phyloP scores from a whole-genome alignment of 1,140 invertebrate species.

The Drosophila willistoni region DNA sequence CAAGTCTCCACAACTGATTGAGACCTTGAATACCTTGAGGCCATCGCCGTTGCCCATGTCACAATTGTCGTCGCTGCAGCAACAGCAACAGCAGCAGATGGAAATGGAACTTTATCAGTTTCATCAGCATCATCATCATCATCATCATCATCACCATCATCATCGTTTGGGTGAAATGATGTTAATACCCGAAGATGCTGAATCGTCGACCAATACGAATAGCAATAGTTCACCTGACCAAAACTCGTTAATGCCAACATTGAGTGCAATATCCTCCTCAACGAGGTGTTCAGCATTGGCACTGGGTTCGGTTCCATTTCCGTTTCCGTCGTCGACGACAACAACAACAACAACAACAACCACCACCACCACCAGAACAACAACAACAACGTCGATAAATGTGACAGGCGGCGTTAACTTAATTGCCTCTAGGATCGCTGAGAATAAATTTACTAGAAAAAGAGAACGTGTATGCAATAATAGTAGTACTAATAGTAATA shows the following conservation, averaged over 20 bases:
- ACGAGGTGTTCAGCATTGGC: not conserved
- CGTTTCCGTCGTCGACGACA: conserved; percentile 17
- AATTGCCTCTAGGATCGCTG: conserved; percentile 56
- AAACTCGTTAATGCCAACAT: conserved; percentile 13
- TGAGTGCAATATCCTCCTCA: conserved; percentile 17
- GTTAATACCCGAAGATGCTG: conserved; percentile 60
- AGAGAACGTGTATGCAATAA: conserved; percentile 83
- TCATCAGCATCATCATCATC: not conserved
- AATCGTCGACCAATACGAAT: conserved; percentile 47
- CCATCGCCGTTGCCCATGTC: conserved; percentile 43
- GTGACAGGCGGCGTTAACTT: conserved; percentile 23
- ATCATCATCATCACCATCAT: not conserved
- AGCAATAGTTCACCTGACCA: conserved; percentile 50
- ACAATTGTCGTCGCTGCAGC: conserved; percentile 17
- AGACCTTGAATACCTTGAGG: conserved; percentile 50
- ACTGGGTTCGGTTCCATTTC: conserved; percentile 7
- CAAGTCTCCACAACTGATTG: conserved; percentile 44
- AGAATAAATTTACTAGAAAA: conserved; percentile 82
- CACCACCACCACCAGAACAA: conserved; percentile 14
- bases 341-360: conserved; percentile 29
- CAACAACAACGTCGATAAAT: conserved; percentile 36
- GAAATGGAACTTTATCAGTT: too few species aligned
- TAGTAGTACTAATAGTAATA: conserved; percentile 74
- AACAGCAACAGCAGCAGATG: not conserved
- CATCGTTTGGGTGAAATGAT: conserved; percentile 28